A percentile compares a stretch with the other conserved stretches of the same genome.
Conservation (phyloP, 2,888 invertebrate genomes). For the Ormyrus labotus region DNA sequence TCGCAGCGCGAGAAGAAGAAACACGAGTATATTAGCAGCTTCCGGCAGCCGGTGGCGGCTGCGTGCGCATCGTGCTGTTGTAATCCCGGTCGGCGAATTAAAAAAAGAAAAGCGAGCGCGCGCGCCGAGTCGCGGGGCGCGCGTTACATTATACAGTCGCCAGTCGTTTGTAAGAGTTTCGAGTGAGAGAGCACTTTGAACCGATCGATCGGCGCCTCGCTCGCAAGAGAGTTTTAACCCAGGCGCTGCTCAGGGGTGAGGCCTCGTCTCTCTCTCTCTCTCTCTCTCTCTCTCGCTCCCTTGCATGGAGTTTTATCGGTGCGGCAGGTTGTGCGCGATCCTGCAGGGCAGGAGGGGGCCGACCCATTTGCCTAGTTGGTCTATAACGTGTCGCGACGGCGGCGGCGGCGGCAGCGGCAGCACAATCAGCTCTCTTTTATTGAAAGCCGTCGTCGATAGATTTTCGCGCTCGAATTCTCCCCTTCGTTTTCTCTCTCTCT, state of each 20-base stretch:
- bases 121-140: background rate
- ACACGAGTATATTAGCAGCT: no score
- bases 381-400: background rate
- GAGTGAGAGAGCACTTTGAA: conserved; percentile 6
- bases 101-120: background rate
- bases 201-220: conserved; percentile 6
- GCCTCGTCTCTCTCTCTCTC: conserved; percentile 2
- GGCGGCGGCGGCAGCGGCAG: background rate
- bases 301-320: conserved; percentile 21
- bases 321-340: conserved; percentile 30
- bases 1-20: no score
- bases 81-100: background rate
- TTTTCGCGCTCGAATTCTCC: conserved; percentile 51
- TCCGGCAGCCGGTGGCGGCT: no score
- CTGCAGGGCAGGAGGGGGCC: background rate
- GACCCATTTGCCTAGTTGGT: conserved; percentile 54
- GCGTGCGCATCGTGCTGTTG: no score
- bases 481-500: conserved; percentile 36
- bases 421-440: conserved; percentile 45
- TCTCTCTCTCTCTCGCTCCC: conserved; percentile 16
- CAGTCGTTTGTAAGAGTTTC: conserved; percentile 27
- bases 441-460: conserved; percentile 45
- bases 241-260: background rate
- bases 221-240: conserved; percentile 11
- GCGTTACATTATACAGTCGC: background rate